phyloP scores from a whole-genome alignment of 1,140 invertebrate species.

The Macrobrachium nipponense region DNA sequence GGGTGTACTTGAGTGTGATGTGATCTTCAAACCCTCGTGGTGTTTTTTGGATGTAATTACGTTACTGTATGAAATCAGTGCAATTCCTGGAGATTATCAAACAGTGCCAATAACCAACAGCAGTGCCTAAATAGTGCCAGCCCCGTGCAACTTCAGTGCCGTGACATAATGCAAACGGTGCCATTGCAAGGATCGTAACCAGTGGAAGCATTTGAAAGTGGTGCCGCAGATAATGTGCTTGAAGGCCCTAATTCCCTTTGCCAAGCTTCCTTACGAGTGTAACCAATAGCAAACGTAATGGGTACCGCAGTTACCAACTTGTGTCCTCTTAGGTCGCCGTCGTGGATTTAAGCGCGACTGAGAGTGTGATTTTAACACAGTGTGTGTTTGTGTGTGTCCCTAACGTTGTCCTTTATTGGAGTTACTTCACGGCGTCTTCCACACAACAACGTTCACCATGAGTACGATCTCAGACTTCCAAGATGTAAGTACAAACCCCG shows the following conservation, averaged over 20 bases:
- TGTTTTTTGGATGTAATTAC: no score
- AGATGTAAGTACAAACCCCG: constrained; percentile 43
- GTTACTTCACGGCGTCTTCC: constrained; percentile 27
- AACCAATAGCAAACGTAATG: constrained; percentile 34
- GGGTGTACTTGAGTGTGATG: not conserved
- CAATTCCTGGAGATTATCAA: no score
- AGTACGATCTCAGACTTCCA: constrained; percentile 52
- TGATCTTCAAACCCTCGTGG: not conserved
- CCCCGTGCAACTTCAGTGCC: not conserved
- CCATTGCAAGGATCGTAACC: not conserved
- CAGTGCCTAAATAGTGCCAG: no score
- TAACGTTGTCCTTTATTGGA: constrained; percentile 26
- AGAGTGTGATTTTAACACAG: constrained; percentile 3
- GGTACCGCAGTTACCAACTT: constrained; percentile 42
- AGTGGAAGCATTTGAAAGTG: no score
- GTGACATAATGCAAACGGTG: constrained; percentile 1
- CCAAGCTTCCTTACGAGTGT: not conserved
- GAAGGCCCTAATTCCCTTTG: not conserved
- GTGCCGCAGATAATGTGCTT: no score
- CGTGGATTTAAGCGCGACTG: constrained; percentile 34
- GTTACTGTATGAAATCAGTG: no score
- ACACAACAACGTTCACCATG: constrained; percentile 32
- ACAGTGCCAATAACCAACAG: no score
- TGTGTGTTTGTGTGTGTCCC: constrained; percentile 31
- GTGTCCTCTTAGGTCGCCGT: constrained; percentile 44